Evolutionary conservation across 2,888 invertebrate genomes (phyloP), one percentile per base, ranked within the genome.

Genomic region (Spodoptera exigua): DNA sequence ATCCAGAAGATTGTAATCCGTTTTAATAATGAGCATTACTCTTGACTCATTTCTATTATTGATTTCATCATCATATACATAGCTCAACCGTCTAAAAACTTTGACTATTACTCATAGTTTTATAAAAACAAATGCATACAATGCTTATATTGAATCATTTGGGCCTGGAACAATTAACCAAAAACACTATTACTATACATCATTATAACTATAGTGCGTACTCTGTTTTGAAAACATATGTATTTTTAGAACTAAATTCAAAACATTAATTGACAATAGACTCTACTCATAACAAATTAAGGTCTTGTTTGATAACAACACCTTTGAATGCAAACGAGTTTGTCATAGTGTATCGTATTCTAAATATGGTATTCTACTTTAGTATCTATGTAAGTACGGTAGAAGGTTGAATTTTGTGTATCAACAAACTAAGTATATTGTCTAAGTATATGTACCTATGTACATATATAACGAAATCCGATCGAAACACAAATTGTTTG

Each of bases 211-310:
- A 27, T 39, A 54, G 43, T 58, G 48, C 41, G 48, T 53, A 13
- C 4, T 43, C 16, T 76, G 67, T 74, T 77, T 53, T 64, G 37
- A 59, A 61, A 72, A 70, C 56, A 76, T 27, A n/a, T n/a, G n/a
- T n/a, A 45, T 39, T 76, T 74, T 73, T 21, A 63, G 53, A 63
- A 36, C 43, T 36, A 39, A 61, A 60, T 59, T n/a, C 59, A 51
- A 55, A 61, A 74, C 62, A 76, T 14, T 12, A 9, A 7, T 10
- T 9, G 45, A 76, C 75, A 76, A 76, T 76, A 74, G 64, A n/a
- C n/a, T 35, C 18, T 48, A 61, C 48, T 63, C 57, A 68, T 58
- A 77, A 77, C 59, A 77, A 65, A 43, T 53, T 47, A 27, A 27
- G 12, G 53, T 47, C 1, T 27, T 32, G 41, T 34, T 57, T 36